Base-by-base conservation (phyloP, 2,888 invertebrate genomes). In the Tetanocera ferruginea region DNA sequence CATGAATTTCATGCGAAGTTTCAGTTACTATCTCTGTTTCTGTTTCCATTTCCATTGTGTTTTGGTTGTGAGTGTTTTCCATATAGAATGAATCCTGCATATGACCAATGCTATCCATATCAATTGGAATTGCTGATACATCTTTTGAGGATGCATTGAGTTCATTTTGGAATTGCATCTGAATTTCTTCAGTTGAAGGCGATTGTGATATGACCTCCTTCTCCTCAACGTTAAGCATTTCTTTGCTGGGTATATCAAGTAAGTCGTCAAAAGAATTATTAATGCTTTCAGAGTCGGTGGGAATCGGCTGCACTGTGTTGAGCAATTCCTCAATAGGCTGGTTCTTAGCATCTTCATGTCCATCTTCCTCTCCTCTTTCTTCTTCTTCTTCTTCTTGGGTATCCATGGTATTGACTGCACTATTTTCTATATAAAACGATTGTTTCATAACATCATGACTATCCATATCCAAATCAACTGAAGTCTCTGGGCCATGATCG, bases 231-330 rank as follows among this genome's bases (percentile, higher is more conserved):
- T 88, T 81, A 2, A 87, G 78, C 28, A 85, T 77, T 77, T 87
- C 87, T 76, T 88, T 87, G 4, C 84, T 84, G 9, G 51, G 77
- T 25, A 75, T 77, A 25, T 87, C 88, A n/a, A 82, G 82, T 34
- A 80, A 83, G 43, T 43, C 43, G 43, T 43, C 43, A 43, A 43
- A 43, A 0, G 85, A 85, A 52, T 76, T 81, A 43, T 84, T 81
- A 6, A 81, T 73, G 66, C 83, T 83, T 17, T 84, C 85, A 14
- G 75, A 78, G 37, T 83, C 82, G 1, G 78, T 82, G 8, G 90
- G 90, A 51, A 90, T 78, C 3, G 84, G 82, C 78, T 90, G 90
- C 17, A 90, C 89, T 0, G 88, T 86, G 78, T 90, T 90, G 8
- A 90, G 81, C 25, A 89, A 82, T 75, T 89, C 86, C 71, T 86